Conservation (phyloP, 2,113 vertebrate genomes). For the Cephalopterus ornatus region DNA sequence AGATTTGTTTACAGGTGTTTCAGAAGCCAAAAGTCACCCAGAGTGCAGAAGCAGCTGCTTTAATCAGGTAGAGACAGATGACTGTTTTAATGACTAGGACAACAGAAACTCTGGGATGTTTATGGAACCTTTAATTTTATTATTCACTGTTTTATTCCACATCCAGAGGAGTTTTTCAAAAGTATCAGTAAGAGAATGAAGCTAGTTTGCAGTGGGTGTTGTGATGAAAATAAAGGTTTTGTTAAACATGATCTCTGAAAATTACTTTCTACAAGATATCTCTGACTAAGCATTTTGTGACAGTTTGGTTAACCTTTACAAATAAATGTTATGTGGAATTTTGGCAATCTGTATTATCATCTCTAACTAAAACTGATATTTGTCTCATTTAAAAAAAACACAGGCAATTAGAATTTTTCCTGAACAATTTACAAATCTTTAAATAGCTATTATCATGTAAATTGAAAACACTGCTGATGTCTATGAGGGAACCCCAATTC, state of each 20-base stretch:
- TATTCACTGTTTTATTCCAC: neutral
- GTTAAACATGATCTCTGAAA: neutral
- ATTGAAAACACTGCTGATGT: neutral
- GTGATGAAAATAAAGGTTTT: neutral
- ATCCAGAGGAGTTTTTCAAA: neutral
- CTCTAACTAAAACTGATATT: neutral
- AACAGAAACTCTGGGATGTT: neutral
- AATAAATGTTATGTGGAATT: neutral
- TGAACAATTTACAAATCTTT: conserved; percentile 28
- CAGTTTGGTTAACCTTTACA: neutral
- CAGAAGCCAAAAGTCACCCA: neutral
- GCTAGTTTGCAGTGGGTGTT: neutral
- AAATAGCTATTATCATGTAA: neutral
- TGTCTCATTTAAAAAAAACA: neutral
- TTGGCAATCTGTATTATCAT: neutral
- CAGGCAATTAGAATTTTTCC: neutral
- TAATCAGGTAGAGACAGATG: neutral
- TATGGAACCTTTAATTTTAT: neutral
- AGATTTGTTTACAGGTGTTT: conserved; percentile 15
- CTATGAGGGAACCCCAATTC: neutral
- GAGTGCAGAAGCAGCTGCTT: neutral
- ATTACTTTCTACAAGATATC: neutral
- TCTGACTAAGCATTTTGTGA: conserved; percentile 15
- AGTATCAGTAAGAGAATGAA: neutral
- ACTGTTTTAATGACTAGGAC: neutral